Percentiles rank a stretch among this genome's conserved stretches.
These are phyloP conservation scores for Vombatus ursinus DNA, from an alignment of 2,113 vertebrate species.

Conservation along the genomic window DNA sequence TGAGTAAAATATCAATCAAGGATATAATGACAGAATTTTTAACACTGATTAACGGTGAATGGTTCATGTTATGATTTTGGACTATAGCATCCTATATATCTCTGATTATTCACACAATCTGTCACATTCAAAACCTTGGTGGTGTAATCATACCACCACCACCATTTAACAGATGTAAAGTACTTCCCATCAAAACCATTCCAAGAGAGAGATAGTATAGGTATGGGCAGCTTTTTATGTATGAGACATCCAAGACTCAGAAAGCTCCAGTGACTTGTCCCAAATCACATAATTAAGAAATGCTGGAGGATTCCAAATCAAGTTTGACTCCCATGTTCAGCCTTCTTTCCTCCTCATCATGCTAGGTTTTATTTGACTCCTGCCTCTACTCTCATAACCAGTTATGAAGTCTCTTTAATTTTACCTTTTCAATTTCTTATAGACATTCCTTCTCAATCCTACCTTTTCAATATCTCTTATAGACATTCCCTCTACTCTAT, in stretches of 20 bases:
- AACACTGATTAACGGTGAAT: neutral
- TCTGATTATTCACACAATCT: neutral
- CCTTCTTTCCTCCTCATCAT: neutral
- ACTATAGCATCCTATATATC: neutral
- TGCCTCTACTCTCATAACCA: neutral
- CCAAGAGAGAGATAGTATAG: neutral
- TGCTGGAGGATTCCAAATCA: neutral
- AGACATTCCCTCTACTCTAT: neutral
- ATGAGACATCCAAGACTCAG: neutral
- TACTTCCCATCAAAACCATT: neutral
- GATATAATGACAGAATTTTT: neutral
- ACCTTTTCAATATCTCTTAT: neutral
- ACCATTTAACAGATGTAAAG: neutral
- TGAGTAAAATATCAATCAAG: neutral
- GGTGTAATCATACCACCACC: neutral
- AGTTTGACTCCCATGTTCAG: neutral
- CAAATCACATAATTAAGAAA: neutral
- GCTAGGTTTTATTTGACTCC: neutral
- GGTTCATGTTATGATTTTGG: neutral
- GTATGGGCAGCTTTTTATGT: neutral
- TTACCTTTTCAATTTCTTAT: neutral
- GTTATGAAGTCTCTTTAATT: neutral
- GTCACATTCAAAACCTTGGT: neutral
- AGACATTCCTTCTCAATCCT: neutral
- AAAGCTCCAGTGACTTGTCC: neutral